Evolutionary conservation across 2,888 invertebrate genomes (phyloP), one percentile per base, ranked within the genome.

Genomic region (Horisme vitalbata): DNA sequence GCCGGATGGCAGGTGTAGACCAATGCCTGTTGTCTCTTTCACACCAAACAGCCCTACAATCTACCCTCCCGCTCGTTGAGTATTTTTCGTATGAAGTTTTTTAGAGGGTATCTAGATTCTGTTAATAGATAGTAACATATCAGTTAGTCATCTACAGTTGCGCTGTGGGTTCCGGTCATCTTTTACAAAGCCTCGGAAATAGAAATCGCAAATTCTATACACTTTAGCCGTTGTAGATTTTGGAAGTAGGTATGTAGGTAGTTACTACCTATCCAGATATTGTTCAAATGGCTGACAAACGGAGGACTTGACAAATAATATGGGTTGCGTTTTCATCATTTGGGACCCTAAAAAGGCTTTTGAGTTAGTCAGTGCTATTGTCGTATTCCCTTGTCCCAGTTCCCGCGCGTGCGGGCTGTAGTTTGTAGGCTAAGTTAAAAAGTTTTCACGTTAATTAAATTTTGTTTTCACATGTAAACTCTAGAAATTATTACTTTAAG

Each of bases 1-100:
- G 72, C 58, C 61, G n/a, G n/a, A n/a, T 63, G 78, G 81, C 88
- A 86, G 87, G 87, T 84, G 87, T 71, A 77, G 71, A 70, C 79
- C 78, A 79, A 81, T 67, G 61, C 68, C 45, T 49, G 57, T 65
- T 54, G 61, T 82, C 84, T 67, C 76, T 62, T 61, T 84, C 70
- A 57, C 77, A 61, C 81, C 59, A 61, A 61, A 39, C 64, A 47
- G 39, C 31, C 35, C 20, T 45, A 35, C 30, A 43, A 56, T 35
- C 43, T 44, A 44, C 55, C 56, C 51, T 71, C 63, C 74, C 72
- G 24, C 66, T 53, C 65, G 53, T 65, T 65, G 65, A 68, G 74
- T 68, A 65, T 75, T 83, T 80, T 78, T 73, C 55, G 68, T 71
- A 73, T 76, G 73, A 78, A 68, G 61, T 76, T 80, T 75, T 76